Evolutionary conservation across 2,113 vertebrate genomes (phyloP), one percentile per base, ranked within the genome.

Genomic region (Pelobates fuscus): DNA sequence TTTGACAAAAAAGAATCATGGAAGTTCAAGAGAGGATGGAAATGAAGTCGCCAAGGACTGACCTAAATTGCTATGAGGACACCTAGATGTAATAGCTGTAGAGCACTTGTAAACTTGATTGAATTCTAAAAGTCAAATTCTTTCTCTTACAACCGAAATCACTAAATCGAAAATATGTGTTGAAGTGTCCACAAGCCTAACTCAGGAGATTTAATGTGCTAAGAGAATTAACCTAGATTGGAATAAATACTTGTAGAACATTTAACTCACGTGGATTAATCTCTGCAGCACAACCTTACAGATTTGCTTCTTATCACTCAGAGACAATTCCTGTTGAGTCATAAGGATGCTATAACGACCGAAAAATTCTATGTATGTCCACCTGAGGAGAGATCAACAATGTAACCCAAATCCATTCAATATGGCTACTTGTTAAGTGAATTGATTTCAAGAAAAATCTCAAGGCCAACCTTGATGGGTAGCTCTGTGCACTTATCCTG

Each of bases 311-410:
- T 97, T 99, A 71, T 98, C 94, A 0, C 25, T 81, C 17, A 90
- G 54, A 1, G 82, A 85, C 2, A 91, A 84, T 21, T 99, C 97
- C 57, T 88, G 84, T 58, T 94, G 92, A 8, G 87, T 92, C 96
- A 98, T 98, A n/a, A 99, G 91, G 77, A 99, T 88, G 78, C 95
- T 92, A 60, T 98, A 99, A 30, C 97, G 93, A 69, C 96, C 94
- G 84, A 94, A 98, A 86, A 99, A 99, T 88, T 99, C 97, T 6
- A 94, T 91, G 69, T 99, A 98, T 0, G 95, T 98, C 97, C 97
- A 99, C 75, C 97, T 99, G 82, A 1, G 80, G 80, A 82, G 1
- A 32, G 12, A 11, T 24, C 20, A 15, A 2, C 2, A 17, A 23
- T 57, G 8, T 69, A n/a, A 67, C 26, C n/a, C 0, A 20, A 23